These are phyloP conservation scores for Montipora efflorescens DNA, from an alignment of 64 coral and sea anemone genomes.

Conservation along the genomic window DNA sequence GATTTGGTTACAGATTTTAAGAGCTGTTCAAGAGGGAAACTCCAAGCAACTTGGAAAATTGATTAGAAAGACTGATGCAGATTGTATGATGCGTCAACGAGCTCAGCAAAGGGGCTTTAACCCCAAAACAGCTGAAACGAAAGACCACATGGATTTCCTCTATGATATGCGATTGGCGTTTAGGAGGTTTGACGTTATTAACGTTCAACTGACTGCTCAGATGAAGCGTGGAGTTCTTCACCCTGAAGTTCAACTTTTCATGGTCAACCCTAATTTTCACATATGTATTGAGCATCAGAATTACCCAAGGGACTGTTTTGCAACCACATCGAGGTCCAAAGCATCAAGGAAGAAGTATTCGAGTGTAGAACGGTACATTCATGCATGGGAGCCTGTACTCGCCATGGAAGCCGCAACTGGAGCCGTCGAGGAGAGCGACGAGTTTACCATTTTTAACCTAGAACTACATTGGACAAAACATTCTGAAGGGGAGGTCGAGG, in stretches of 20 bases:
- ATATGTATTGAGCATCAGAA: conserved; percentile 84
- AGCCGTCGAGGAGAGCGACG: conserved; percentile 63
- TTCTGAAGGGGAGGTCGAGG: not conserved
- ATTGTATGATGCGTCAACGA: not conserved
- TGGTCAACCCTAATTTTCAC: conserved; percentile 32
- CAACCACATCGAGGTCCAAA: not conserved
- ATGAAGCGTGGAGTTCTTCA: conserved; percentile 31
- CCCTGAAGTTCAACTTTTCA: conserved; percentile 77
- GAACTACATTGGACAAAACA: conserved; percentile 20
- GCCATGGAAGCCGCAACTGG: conserved; percentile 73
- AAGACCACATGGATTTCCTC: not conserved
- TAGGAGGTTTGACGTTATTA: conserved; percentile 58
- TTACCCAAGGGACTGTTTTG: conserved; percentile 59
- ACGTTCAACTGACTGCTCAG: conserved; percentile 62
- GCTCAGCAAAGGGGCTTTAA: not conserved
- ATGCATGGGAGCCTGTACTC: conserved; percentile 65
- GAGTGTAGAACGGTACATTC: conserved; percentile 3
- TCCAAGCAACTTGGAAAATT: not conserved
- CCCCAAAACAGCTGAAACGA: not conserved
- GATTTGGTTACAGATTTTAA: not conserved
- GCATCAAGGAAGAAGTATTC: conserved; percentile 48
- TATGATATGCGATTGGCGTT: conserved; percentile 51
- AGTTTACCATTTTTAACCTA: conserved; percentile 58
- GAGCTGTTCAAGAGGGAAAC: not conserved
- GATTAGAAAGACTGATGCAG: not conserved